A percentile compares a stretch with the other conserved stretches of the same genome.
These are phyloP conservation scores for Neotragus pygmaeus DNA, from an alignment of 2,113 vertebrate species.

Conservation along the genomic window DNA sequence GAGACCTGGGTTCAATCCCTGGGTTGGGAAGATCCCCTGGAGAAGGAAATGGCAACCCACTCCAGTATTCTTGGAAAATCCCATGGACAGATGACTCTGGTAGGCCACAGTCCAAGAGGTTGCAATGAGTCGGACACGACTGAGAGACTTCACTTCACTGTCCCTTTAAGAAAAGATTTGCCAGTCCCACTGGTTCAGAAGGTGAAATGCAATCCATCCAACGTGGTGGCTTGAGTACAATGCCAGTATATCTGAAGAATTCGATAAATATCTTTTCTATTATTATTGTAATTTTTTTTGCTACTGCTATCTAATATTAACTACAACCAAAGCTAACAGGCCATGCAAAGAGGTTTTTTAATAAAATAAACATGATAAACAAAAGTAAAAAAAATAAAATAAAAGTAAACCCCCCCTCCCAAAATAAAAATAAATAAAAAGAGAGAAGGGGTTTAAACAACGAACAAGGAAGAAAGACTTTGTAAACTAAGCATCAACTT, in stretches of 20 bases:
- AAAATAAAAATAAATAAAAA: not conserved
- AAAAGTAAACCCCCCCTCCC: no score
- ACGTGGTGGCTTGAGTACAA: not conserved
- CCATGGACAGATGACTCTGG: not conserved
- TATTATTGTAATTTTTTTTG: not conserved
- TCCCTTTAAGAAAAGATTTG: not conserved
- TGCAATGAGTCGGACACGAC: not conserved
- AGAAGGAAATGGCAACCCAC: not conserved
- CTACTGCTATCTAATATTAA: not conserved
- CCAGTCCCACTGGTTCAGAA: not conserved
- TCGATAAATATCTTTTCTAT: not conserved
- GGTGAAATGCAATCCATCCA: not conserved
- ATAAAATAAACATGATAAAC: constrained; percentile 21
- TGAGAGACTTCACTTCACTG: not conserved
- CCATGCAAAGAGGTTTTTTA: not conserved
- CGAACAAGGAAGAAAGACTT: not conserved
- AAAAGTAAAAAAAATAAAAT: not conserved
- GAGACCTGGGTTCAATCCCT: not conserved
- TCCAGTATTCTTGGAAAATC: not conserved
- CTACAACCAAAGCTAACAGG: not conserved
- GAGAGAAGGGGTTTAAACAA: not conserved
- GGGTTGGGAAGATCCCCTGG: not conserved
- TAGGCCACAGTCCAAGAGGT: not conserved
- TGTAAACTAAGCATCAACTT: not conserved
- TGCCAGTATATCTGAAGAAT: not conserved